These are phyloP conservation scores for Siphamia tubifer DNA, from an alignment of 2,113 vertebrate genomes.

Conservation along the genomic window DNA sequence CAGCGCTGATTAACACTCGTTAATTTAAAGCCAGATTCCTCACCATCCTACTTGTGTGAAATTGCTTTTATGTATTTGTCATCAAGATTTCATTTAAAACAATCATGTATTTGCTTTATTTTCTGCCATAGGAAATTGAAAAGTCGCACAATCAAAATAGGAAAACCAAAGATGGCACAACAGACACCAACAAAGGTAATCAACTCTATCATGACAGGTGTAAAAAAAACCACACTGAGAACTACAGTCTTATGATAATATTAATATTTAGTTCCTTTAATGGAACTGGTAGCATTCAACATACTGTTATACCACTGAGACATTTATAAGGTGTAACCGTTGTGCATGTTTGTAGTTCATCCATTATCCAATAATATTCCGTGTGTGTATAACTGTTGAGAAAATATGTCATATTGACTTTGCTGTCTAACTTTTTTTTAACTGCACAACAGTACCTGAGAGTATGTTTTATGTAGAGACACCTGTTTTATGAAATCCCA, in stretches of 20 bases:
- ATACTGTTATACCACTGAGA: neutral
- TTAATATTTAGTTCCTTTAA: too few relatives aligned
- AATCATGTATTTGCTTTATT: neutral
- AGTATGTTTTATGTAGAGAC: too few relatives aligned
- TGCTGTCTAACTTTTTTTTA: too few relatives aligned
- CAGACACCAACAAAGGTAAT: slow-evolving; percentile 95
- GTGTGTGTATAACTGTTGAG: too few relatives aligned
- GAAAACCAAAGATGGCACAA: slow-evolving; percentile 96
- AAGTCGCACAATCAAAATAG: slow-evolving; percentile 97
- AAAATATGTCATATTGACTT: too few relatives aligned
- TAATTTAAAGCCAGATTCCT: neutral
- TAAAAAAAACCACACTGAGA: too few relatives aligned
- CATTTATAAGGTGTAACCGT: too few relatives aligned
- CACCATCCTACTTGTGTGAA: neutral
- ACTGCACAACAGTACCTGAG: too few relatives aligned
- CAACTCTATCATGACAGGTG: neutral
- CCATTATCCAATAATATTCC: too few relatives aligned
- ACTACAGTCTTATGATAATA: too few relatives aligned
- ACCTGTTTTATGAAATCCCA: neutral
- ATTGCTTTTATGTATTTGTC: neutral
- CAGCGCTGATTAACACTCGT: neutral
- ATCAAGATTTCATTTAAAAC: neutral
- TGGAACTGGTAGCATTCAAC: too few relatives aligned
- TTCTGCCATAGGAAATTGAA: slow-evolving; percentile 90
- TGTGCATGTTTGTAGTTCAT: too few relatives aligned